Conservation (phyloP, 2,797 vertebrate genomes). For the Trematomus bernacchii region DNA sequence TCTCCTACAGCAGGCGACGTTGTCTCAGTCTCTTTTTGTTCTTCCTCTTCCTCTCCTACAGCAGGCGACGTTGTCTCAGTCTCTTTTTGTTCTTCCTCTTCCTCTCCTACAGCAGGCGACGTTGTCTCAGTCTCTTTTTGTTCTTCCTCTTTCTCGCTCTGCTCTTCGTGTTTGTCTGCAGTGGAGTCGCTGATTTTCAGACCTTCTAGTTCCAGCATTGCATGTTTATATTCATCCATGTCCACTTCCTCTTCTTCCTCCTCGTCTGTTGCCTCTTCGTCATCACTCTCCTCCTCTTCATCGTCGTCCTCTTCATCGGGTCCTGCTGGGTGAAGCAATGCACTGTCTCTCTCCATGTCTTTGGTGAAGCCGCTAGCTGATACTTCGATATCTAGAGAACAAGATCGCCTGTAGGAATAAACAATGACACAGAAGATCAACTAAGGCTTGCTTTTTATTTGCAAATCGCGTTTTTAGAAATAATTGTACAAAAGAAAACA, state of each 20-base stretch:
- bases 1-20: conserved; percentile 3
- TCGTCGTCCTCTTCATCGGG: conserved; percentile 81
- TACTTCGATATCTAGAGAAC: conserved; percentile 92
- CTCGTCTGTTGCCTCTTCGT: conserved; percentile 47
- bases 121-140: conserved; percentile 42
- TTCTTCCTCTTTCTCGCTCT: conserved; percentile 22
- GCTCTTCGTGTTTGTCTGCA: conserved; percentile 35
- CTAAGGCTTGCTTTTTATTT: neutral
- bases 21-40: conserved; percentile 44
- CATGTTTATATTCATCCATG: conserved; percentile 84
- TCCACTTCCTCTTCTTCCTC: conserved; percentile 66
- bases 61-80: conserved; percentile 17
- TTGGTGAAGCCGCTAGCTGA: conserved; percentile 95
- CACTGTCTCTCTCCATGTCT: conserved; percentile 89
- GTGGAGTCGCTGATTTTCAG: conserved; percentile 67
- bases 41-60: conserved; percentile 42
- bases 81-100: conserved; percentile 38
- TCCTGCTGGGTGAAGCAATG: conserved; percentile 86
- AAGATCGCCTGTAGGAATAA: conserved; percentile 83
- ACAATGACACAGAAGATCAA: conserved; percentile 4
- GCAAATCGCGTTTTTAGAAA: neutral
- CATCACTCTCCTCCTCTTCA: conserved; percentile 41
- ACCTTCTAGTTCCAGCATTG: conserved; percentile 86
- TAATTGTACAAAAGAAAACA: neutral
- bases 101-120: neutral